Base-by-base conservation (phyloP, 2,113 vertebrate species). In the Aspiorhynchus laticeps region DNA sequence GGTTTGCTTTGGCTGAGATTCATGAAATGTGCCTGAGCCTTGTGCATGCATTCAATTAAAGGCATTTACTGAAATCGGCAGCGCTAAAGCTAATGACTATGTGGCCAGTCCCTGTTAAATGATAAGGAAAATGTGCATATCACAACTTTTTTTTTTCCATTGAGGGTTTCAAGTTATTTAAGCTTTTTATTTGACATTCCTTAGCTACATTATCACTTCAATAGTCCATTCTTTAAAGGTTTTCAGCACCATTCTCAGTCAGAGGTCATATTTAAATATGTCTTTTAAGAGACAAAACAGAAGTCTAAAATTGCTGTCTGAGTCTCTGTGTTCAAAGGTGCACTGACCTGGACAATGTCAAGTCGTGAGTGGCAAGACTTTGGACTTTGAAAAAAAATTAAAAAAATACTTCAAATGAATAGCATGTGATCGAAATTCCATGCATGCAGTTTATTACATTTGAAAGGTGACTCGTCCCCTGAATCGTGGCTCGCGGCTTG, bases 381-480 rank as follows among this genome's bases (percentile, higher is more conserved):
- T 84, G 38, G 69, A 63, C 36, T 81, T 81, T 36, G 7, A 84
- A 81, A 83, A 12, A 65, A 61, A 41, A 24, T n/a, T n/a, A 7
- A 73, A 76, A 87, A 84, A 69, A 74, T 2, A 51, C 41, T 41
- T 71, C 11, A 67, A 83, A 83, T 76, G 78, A 76, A 87, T 38
- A 81, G 33, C 79, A 61, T 77, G 53, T 83, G 73, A 56, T 87
- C 19, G 56, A 75, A 73, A 86, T 82, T 83, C 80, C 15, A 11
- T 36, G 38, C 79, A 81, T 87, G 86, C 36, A 79, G n/a, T 46
- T 88, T 61, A 90, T 84, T 91, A 83, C 88, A 86, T 85, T 89
- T 88, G 86, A 83, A 89, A 93, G 85, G 90, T 82, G 89, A 89
- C 85, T 91, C 87, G 88, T 90, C 89, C 86, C 84, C 89, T 83